These are phyloP conservation scores for Halichoeres trimaculatus DNA, from an alignment of 2,113 vertebrate genomes.

Conservation along the genomic window DNA sequence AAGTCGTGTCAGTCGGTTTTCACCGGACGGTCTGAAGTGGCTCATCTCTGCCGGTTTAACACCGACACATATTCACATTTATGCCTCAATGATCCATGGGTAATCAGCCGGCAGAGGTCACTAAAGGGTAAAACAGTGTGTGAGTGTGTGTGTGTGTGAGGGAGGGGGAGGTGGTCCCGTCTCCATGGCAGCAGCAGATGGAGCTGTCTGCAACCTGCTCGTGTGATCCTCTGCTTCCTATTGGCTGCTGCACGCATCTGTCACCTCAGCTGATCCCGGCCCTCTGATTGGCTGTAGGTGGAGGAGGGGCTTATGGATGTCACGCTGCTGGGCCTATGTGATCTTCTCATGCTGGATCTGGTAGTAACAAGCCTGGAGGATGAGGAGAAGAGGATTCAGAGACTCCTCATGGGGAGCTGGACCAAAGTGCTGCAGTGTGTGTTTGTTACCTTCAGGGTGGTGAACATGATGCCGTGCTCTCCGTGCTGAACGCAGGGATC, in stretches of 20 bases:
- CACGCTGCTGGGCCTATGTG: constrained; percentile 79
- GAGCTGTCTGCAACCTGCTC: constrained; percentile 22
- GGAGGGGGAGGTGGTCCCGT: not conserved
- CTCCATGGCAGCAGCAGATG: constrained; percentile 47
- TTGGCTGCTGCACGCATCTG: constrained; percentile 10
- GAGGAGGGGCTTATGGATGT: constrained; percentile 4
- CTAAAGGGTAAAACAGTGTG: not conserved
- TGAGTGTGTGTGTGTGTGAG: constrained; percentile 21
- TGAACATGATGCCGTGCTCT: constrained; percentile 99
- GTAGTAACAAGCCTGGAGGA: constrained; percentile 94
- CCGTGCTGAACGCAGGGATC: constrained; percentile 97
- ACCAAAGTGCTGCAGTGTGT: too few species aligned
- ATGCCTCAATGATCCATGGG: not conserved
- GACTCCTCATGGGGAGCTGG: too few species aligned
- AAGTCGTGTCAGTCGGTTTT: not conserved
- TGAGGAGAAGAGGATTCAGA: not conserved
- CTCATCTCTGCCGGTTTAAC: constrained; percentile 9
- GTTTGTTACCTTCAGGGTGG: constrained; percentile 91
- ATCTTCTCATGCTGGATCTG: constrained; percentile 99
- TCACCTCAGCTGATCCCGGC: constrained; percentile 1
- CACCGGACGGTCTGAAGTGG: constrained; percentile 23
- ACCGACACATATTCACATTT: not conserved
- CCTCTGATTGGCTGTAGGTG: constrained; percentile 3
- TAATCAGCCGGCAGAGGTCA: constrained; percentile 2
- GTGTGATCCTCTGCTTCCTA: constrained; percentile 11